These are phyloP conservation scores for Urocitellus parryii DNA, from an alignment of 2,113 vertebrate genomes.

Conservation along the genomic window DNA sequence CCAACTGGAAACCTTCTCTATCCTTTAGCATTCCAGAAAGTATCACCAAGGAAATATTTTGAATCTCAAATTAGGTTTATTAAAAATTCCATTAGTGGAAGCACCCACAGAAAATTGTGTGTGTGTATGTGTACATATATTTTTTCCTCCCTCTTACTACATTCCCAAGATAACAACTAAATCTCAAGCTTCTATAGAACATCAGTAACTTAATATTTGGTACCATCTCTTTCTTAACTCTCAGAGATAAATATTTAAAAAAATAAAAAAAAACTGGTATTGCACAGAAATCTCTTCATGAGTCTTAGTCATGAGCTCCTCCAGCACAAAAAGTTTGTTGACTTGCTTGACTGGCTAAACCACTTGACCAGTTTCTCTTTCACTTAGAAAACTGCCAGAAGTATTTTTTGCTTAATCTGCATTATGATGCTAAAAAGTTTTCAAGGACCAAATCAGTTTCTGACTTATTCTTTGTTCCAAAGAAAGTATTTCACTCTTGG, in stretches of 20 bases:
- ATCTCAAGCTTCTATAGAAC: background rate
- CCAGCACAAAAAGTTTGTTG: background rate
- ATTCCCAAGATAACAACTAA: slow-evolving; percentile 21
- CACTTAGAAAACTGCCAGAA: slow-evolving; percentile 12
- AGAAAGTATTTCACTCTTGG: background rate
- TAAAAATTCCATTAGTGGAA: background rate
- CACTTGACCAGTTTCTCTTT: slow-evolving; percentile 9
- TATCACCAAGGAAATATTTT: slow-evolving; percentile 1
- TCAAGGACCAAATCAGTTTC: background rate
- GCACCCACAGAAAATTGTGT: background rate
- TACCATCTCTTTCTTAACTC: background rate
- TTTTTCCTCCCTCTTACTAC: background rate
- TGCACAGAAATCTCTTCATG: slow-evolving; percentile 22
- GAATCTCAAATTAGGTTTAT: slow-evolving; percentile 7
- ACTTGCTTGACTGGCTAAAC: background rate
- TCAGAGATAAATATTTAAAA: slow-evolving; percentile 2
- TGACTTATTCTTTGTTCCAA: slow-evolving; percentile 32
- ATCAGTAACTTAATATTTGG: background rate
- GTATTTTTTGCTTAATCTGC: slow-evolving; percentile 7
- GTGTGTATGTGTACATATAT: no score
- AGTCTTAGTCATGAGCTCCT: background rate
- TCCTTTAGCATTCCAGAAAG: slow-evolving; percentile 1
- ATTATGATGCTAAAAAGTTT: background rate
- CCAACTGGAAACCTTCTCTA: slow-evolving; percentile 19
- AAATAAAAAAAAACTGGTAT: background rate